phyloP scores from a whole-genome alignment of 2,888 invertebrate genomes.

The Polydrusus pterygomalis region DNA sequence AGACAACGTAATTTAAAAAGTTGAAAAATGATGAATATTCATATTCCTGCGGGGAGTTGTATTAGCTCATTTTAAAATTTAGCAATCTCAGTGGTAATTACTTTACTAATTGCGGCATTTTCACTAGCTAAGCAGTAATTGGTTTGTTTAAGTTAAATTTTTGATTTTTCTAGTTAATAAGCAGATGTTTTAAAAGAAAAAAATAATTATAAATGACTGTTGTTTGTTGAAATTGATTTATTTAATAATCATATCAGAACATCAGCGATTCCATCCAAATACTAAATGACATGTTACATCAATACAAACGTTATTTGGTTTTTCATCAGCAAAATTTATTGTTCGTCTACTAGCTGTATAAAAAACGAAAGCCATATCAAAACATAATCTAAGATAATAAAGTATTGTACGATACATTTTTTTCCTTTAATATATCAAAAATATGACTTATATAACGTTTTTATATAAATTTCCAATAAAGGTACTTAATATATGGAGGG shows the following conservation, averaged over 20 bases:
- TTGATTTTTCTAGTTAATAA: not conserved
- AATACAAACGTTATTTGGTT: too few relatives aligned
- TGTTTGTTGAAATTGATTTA: too few relatives aligned
- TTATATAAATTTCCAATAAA: conserved; percentile 8
- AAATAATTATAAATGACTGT: not conserved
- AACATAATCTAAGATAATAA: conserved; percentile 16
- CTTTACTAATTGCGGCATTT: conserved; percentile 14
- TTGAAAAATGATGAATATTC: conserved; percentile 21
- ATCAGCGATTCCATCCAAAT: not conserved
- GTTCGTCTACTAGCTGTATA: not conserved
- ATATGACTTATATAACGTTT: conserved; percentile 8
- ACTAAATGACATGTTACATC: not conserved
- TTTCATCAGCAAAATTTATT: not conserved
- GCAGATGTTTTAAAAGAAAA: not conserved
- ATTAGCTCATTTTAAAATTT: conserved; percentile 6
- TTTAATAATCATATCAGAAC: too few relatives aligned
- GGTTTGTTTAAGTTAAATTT: conserved; percentile 12
- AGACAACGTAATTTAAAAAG: conserved; percentile 11
- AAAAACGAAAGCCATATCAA: not conserved
- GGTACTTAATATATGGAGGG: not conserved
- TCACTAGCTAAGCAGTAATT: conserved; percentile 10
- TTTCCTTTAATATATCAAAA: conserved; percentile 15
- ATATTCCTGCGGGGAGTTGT: not conserved
- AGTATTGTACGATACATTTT: not conserved
- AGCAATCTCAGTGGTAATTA: conserved; percentile 13